Evolutionary conservation across 2,113 vertebrate species (phyloP), one percentile per base, ranked within the genome.

Genomic region (Corythoichthys haematopterus): DNA sequence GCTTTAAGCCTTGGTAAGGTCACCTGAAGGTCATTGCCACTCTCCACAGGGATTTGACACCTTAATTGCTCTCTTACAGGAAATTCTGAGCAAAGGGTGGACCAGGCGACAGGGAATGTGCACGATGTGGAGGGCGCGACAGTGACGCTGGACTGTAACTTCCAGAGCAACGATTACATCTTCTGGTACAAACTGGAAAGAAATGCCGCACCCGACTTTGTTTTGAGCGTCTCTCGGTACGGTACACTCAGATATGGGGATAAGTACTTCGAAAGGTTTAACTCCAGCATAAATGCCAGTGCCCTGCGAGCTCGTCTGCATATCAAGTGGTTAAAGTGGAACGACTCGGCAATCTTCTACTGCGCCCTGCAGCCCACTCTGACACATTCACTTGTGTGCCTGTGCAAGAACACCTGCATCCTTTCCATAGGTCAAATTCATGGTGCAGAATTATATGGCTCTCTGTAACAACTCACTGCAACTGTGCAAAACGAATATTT

Each of bases 1-100:
- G 60, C 60, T n/a, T 62, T n/a, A 40, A 62, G 60, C 14, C 60
- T 62, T 12, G 60, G 60, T 62, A 28, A 62, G 60, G 40, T 28
- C n/a, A 33, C 12, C 3, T 45, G 59, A 45, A 28, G 60, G 40
- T 62, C 16, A 13, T 4, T 13, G 40, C 20, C 4, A 13, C 4
- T 12, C 35, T 46, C 60, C 7, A 11, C 4, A n/a, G 15, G 5
- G 1, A 11, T 60, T 16, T 60, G 16, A 60, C 15, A 10, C 6
- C 58, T 60, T 60, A 40, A 16, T 43, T 11, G 8, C 38, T 16
- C 16, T 60, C 58, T 43, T 37, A 60, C 58, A 60, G 58, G 58
- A 43, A 60, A n/a, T 13, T 15, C 15, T 2, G 37, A 11, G 0
- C 37, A 43, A n/a, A n/a, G 3, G 15, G 37, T 40, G 36, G 6